Conservation (phyloP, 2,888 invertebrate species). For the Diachrysia chrysitis region DNA sequence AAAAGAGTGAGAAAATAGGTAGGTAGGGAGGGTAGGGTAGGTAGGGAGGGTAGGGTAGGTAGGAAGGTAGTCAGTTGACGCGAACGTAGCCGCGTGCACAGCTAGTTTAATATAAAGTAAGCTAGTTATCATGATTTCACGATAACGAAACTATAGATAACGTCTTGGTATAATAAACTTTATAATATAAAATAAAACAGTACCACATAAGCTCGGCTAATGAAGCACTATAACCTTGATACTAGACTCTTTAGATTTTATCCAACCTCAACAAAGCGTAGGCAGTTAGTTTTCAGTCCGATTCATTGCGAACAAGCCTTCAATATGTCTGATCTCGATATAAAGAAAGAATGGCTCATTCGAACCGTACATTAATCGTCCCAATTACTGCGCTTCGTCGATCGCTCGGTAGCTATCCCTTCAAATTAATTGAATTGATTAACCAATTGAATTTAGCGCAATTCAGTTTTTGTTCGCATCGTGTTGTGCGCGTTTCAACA, state of each 20-base stretch:
- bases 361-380: constrained; percentile 78
- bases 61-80: too few species aligned
- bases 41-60: too few species aligned
- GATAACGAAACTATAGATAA: constrained; percentile 1
- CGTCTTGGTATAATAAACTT: constrained; percentile 1
- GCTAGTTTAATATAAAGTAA: too few species aligned
- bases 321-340: constrained; percentile 76
- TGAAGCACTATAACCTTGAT: constrained; percentile 13
- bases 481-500: constrained; percentile 54
- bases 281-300: constrained; percentile 65
- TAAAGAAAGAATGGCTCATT: constrained; percentile 76
- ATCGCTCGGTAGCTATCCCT: constrained; percentile 75
- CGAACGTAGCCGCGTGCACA: too few species aligned
- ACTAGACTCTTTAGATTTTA: constrained; percentile 66
- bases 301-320: constrained; percentile 76
- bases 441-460: constrained; percentile 83
- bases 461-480: constrained; percentile 76
- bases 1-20: too few species aligned
- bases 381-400: constrained; percentile 78
- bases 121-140: not conserved
- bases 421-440: constrained; percentile 87
- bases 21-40: too few species aligned
- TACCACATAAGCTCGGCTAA: constrained; percentile 21
- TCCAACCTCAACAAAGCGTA: constrained; percentile 69
- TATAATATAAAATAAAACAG: constrained; percentile 37